Evolutionary conservation across 1,140 invertebrate species (phyloP).

Genomic region (Brachionus asplanchnoidis): DNA sequence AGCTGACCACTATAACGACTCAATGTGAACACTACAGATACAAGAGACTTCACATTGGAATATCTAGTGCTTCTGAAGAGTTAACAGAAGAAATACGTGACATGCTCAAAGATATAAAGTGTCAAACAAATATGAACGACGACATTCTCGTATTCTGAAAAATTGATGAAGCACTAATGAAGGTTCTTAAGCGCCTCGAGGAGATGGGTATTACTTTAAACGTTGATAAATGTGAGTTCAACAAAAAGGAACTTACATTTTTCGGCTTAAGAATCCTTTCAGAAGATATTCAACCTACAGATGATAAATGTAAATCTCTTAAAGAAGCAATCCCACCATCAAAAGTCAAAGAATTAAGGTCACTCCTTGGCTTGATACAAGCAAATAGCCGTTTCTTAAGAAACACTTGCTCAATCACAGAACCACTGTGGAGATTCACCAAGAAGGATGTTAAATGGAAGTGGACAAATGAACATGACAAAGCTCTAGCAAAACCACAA

Average conservation of each 20-base stretch:
- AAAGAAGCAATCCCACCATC: conserved; percentile 39
- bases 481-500: conserved; percentile 8
- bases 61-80: too few species aligned
- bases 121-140: too few species aligned
- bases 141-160: too few species aligned
- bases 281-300: conserved; percentile 42
- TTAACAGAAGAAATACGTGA: too few species aligned
- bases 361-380: conserved; percentile 30
- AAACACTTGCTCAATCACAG: background rate
- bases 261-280: conserved; percentile 49
- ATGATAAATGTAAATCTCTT: conserved; percentile 40
- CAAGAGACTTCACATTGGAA: too few species aligned
- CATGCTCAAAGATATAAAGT: too few species aligned
- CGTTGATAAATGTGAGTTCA: background rate
- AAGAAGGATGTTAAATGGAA: conserved; percentile 45
- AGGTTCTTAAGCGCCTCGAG: too few species aligned
- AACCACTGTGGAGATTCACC: conserved; percentile 46
- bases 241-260: conserved; percentile 44
- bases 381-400: background rate
- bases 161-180: too few species aligned
- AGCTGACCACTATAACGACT: too few species aligned
- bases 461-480: conserved; percentile 43
- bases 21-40: too few species aligned
- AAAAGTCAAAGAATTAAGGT: conserved; percentile 7
- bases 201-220: too few species aligned